These are phyloP conservation scores for Lobophora halterata DNA, from an alignment of 2,888 invertebrate species.

Conservation along the genomic window DNA sequence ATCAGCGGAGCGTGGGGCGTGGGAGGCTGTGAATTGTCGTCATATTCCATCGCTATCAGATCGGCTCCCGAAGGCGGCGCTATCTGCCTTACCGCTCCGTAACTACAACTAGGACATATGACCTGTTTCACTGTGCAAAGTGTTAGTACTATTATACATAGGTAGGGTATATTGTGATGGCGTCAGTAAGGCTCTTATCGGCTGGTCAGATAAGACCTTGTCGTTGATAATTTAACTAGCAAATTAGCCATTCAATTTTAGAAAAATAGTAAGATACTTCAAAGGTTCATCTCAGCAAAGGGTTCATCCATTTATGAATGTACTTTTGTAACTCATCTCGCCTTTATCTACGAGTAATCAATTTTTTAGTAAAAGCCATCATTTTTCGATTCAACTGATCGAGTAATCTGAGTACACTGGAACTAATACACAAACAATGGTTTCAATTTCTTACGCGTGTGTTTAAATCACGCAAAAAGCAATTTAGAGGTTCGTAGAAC, in stretches of 20 bases:
- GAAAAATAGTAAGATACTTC: too few relatives aligned
- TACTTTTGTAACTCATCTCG: too few relatives aligned
- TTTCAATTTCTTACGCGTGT: conserved; percentile 24
- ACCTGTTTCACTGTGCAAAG: conserved; percentile 30
- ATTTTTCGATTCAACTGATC: conserved; percentile 5
- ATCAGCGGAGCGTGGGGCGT: conserved; percentile 36
- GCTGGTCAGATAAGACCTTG: too few relatives aligned
- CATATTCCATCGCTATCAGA: conserved; percentile 68
- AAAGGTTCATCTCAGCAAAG: too few relatives aligned
- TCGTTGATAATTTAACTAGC: too few relatives aligned
- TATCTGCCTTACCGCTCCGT: conserved; percentile 42
- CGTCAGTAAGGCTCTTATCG: too few relatives aligned
- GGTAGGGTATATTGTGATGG: conserved; percentile 9
- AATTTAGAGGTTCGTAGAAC: conserved; percentile 58
- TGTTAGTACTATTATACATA: too few relatives aligned
- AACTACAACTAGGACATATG: conserved; percentile 35
- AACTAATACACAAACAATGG: conserved; percentile 21
- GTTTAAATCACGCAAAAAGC: conserved; percentile 38
- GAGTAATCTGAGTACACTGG: conserved; percentile 1
- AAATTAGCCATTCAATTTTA: too few relatives aligned
- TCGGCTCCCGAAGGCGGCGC: conserved; percentile 48
- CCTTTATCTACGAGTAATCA: too few relatives aligned
- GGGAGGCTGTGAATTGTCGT: conserved; percentile 68
- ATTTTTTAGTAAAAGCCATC: conserved; percentile 5
- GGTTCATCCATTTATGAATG: too few relatives aligned